Percentiles rank a stretch among this genome's conserved stretches.
Conservation (phyloP, 2,888 invertebrate species). For the Dyspetes luteomarginatus region DNA sequence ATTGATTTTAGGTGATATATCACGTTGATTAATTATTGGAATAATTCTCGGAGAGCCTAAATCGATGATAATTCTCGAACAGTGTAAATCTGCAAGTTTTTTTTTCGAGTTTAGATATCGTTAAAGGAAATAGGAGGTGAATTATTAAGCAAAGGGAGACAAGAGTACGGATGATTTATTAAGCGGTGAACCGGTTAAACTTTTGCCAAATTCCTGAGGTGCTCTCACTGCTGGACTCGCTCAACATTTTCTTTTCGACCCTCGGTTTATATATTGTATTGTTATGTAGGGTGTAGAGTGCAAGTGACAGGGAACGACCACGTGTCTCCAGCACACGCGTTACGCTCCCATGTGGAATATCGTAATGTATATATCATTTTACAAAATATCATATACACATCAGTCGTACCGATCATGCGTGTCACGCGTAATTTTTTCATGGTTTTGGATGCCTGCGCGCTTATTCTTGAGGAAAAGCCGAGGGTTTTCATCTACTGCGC, state of each 20-base stretch:
- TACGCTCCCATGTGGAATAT: conserved; percentile 23
- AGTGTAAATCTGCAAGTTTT: too few species aligned
- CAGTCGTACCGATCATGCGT: background rate
- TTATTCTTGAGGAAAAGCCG: background rate
- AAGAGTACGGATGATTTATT: conserved; percentile 37
- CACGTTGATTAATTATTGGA: too few species aligned
- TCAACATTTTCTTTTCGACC: background rate
- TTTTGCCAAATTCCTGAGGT: conserved; percentile 42
- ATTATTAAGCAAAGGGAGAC: conserved; percentile 9
- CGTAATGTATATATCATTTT: background rate
- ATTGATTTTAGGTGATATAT: too few species aligned
- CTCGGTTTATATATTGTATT: background rate
- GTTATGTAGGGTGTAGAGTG: background rate
- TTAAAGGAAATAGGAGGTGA: background rate
- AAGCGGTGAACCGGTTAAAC: conserved; percentile 39
- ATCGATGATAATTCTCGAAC: too few species aligned
- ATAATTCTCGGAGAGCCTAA: too few species aligned
- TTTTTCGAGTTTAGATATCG: too few species aligned
- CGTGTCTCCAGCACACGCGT: conserved; percentile 36
- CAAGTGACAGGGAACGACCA: conserved; percentile 37
- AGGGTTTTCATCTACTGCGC: background rate
- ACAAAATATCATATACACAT: conserved; percentile 12
- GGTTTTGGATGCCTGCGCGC: background rate
- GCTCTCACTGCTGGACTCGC: conserved; percentile 7
- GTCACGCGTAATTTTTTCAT: background rate